These are phyloP conservation scores for Drusus annulatus DNA, from an alignment of 1,140 invertebrate genomes.

Conservation along the genomic window DNA sequence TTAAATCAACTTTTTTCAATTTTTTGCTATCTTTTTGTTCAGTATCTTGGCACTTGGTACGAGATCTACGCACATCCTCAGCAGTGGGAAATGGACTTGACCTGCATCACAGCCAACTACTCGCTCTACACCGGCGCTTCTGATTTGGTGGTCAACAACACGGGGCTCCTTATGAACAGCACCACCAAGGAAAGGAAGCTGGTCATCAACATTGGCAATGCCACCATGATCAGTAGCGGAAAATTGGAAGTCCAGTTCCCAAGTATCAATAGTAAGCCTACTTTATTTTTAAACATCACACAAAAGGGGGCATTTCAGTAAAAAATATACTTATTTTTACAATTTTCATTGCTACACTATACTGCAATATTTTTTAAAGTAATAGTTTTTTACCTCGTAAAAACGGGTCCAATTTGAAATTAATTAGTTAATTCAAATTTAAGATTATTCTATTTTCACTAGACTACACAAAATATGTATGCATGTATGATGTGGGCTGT, in stretches of 20 bases:
- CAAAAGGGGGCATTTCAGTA: too few relatives aligned
- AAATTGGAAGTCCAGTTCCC: slow-evolving; percentile 40
- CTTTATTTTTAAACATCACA: not conserved
- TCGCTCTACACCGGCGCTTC: not conserved
- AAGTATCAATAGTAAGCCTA: not conserved
- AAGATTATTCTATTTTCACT: too few relatives aligned
- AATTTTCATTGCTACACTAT: too few relatives aligned
- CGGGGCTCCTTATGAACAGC: slow-evolving; percentile 15
- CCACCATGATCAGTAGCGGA: not conserved
- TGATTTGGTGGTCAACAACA: slow-evolving; percentile 38
- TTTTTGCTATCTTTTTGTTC: not conserved
- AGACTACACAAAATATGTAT: too few relatives aligned
- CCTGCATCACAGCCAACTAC: slow-evolving; percentile 47
- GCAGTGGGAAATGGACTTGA: slow-evolving; percentile 6
- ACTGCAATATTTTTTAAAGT: too few relatives aligned
- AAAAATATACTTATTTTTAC: too few relatives aligned
- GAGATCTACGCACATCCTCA: slow-evolving; percentile 42
- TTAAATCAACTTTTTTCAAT: not conserved
- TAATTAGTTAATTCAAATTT: too few relatives aligned
- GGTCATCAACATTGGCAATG: slow-evolving; percentile 22
- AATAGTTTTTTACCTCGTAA: too few relatives aligned
- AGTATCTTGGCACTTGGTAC: slow-evolving; percentile 50
- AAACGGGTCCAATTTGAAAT: too few relatives aligned
- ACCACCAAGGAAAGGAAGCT: not conserved
- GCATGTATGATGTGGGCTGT: too few relatives aligned